Evolutionary conservation across 2,113 vertebrate species (phyloP).

Genomic region (Larimichthys polyactis): DNA sequence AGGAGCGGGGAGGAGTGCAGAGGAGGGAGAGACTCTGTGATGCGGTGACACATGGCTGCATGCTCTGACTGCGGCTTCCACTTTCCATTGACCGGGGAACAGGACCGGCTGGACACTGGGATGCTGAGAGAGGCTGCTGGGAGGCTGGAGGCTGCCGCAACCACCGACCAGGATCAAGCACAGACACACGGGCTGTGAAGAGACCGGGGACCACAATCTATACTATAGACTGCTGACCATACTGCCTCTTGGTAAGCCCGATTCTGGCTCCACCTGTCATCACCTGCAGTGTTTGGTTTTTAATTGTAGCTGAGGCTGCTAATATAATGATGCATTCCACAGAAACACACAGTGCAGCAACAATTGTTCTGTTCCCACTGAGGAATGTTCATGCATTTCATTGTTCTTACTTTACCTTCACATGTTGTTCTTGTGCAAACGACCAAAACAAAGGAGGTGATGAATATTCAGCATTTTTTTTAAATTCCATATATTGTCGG

Average conservation of each 20-base stretch:
- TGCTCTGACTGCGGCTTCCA: conserved; percentile 58
- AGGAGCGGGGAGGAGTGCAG: conserved; percentile 31
- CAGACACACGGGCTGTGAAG: not conserved
- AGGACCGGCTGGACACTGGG: conserved; percentile 8
- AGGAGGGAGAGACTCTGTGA: conserved; percentile 9
- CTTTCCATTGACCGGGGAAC: conserved; percentile 8
- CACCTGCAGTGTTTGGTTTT: conserved; percentile 16
- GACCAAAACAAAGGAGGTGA: not conserved
- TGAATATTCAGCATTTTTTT: not conserved
- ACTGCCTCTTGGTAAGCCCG: conserved; percentile 36
- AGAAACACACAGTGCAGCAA: not conserved
- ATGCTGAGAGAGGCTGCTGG: conserved; percentile 27
- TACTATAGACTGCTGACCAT: not conserved
- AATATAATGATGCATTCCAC: not conserved
- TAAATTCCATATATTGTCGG: not conserved
- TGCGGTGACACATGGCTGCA: conserved; percentile 56
- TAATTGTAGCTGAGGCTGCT: not conserved
- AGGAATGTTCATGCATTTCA: not conserved
- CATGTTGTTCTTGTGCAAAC: not conserved
- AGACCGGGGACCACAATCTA: not conserved
- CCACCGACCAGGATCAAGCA: not conserved
- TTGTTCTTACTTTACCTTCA: not conserved
- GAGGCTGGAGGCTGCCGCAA: conserved; percentile 42
- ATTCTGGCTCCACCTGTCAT: conserved; percentile 29
- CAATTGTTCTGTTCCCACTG: conserved; percentile 8